phyloP scores from a whole-genome alignment of 2,113 vertebrate genomes.

The Oreocharis arfaki region DNA sequence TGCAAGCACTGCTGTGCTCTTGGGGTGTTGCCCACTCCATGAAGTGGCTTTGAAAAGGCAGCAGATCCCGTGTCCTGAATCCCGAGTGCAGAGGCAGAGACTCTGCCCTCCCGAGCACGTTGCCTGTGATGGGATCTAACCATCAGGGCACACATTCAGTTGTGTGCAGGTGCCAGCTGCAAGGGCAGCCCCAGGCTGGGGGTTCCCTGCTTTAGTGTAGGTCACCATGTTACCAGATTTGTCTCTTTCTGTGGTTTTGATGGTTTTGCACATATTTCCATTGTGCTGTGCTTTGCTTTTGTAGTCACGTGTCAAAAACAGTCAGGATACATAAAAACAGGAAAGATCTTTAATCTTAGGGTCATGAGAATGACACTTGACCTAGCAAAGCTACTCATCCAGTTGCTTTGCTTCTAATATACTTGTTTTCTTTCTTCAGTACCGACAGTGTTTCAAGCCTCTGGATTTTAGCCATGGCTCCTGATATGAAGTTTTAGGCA shows the following conservation, averaged over 20 bases:
- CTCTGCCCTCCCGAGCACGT: fast-evolving
- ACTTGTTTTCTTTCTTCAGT: not conserved
- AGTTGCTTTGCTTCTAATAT: not conserved
- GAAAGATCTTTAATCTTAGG: constrained; percentile 58
- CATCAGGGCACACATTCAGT: not conserved
- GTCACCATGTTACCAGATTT: not conserved
- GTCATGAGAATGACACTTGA: constrained; percentile 51
- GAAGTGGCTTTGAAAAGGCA: not conserved
- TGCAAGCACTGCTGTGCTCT: not conserved
- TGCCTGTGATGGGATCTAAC: fast-evolving
- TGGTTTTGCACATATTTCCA: not conserved
- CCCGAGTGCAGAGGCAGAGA: fast-evolving
- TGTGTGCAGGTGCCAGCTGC: not conserved
- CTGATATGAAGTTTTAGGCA: not conserved
- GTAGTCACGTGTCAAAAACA: not conserved
- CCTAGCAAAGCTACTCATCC: constrained; percentile 9
- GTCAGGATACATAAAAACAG: constrained; percentile 45
- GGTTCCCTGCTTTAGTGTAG: not conserved
- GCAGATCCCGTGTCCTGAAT: not conserved
- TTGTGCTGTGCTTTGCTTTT: not conserved
- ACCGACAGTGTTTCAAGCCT: not conserved
- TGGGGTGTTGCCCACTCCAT: not conserved
- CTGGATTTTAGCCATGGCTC: not conserved
- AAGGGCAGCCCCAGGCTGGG: not conserved
- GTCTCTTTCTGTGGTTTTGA: not conserved